Evolutionary conservation across 2,888 invertebrate genomes (phyloP), one percentile per base, ranked within the genome.

Genomic region (Gortyna flavago): DNA sequence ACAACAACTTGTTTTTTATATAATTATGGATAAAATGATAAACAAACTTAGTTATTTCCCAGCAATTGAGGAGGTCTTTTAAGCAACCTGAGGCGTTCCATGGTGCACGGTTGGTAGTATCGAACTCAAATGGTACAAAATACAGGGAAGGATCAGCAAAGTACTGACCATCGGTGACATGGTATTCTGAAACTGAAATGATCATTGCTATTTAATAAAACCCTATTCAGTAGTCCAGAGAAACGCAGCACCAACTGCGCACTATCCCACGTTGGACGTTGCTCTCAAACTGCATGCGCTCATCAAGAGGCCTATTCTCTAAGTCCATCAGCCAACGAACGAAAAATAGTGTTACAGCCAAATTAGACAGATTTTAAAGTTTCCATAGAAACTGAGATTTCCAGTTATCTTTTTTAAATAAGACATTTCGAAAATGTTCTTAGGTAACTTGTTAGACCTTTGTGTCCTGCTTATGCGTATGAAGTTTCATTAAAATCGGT

Each of bases 21-120:
- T 7, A 44, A 44, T 32, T 32, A 54, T 35, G 62, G n/a, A 35
- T 69, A 54, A 61, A n/a, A n/a, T 62, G 2, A 69, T n/a, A n/a
- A 66, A 72, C 59, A 13, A 72, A 85, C 86, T 74, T 87, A 6
- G 76, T 35, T 21, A 65, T 0, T 75, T 86, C 87, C 86, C 87
- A 87, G 62, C 86, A 86, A 38, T 71, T 85, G 9, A 86, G 61
- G 7, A 86, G 0, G 1, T 78, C 61, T 18, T 0, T 13, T 25
- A 83, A 62, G 61, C 86, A 86, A 3, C 3, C 0, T 8, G 86
- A 61, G 4, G 48, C 16, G 35, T 80, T 80, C 64, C 66, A 86
- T 25, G n/a, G 13, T 18, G 59, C 85, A 57, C 83, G 77, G 13
- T 68, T 57, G 1, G 35, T 0, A 3, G 11, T 2, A 5, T 86